Evolutionary conservation across 2,888 invertebrate species (phyloP), one percentile per base, ranked within the genome.

Genomic region (Nomada lathburiana): DNA sequence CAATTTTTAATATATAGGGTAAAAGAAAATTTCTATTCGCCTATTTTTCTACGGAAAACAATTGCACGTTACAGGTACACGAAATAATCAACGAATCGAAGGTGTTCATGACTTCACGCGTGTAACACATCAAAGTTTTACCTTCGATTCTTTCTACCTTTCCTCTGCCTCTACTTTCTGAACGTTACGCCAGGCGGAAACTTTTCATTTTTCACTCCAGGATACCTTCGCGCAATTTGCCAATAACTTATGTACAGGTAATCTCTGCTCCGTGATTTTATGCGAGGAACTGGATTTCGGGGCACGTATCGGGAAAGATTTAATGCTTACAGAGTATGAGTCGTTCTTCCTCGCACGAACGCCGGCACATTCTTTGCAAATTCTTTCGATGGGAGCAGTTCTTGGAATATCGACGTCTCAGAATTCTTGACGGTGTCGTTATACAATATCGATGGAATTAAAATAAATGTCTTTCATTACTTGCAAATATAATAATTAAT

Each of bases 161-260:
- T 13, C 1, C 62, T 13, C 13, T 2, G 55, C 16, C n/a, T 47
- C 47, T 16, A 5, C n/a, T 36, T 47, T 18, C 13, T 29, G 53
- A 50, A 18, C 29, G 69, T 44, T 42, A n/a, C 65, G 47, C 20
- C 65, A 23, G 52, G 16, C 20, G 26, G 7, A 26, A 80, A 80
- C 78, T 78, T 80, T 80, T 78, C 67, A 78, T 80, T 62, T 71
- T 36, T 26, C n/a, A 53, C 52, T 26, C 16, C 4, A 47, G 50
- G 78, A 77, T 67, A 80, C 59, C 77, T 60, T 53, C 70, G 23
- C 70, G 78, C 70, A 78, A 80, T 80, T 80, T 80, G 52, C 70
- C 78, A 47, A 59, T 80, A 77, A 80, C 70, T 80, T 80, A 80
- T 80, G 65, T 80, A 80, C 79, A 71, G 78, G 78, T 80, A 78